Evolutionary conservation across 1,140 invertebrate genomes (phyloP).

Genomic region (Aporrectodea caliginosa): DNA sequence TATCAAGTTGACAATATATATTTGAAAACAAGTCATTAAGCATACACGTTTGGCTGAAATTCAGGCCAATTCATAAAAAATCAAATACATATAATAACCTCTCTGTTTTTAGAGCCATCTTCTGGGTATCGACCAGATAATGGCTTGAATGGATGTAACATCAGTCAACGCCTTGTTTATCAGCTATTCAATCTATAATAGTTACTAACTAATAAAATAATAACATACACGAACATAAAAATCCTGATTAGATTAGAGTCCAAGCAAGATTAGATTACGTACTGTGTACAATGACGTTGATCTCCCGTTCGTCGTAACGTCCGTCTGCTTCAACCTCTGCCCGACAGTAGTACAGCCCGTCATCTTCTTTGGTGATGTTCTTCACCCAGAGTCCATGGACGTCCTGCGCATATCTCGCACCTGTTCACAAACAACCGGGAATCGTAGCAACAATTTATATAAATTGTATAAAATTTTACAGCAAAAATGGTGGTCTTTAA

Average conservation of each 20-base stretch:
- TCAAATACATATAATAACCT: conserved; percentile 7
- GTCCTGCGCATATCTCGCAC: conserved; percentile 19
- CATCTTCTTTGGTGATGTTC: conserved; percentile 70
- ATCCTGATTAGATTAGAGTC: background rate
- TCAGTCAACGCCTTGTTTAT: background rate
- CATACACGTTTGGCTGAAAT: too few species aligned
- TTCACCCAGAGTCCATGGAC: conserved; percentile 25
- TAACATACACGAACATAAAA: background rate
- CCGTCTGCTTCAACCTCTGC: conserved; percentile 78
- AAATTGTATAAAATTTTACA: background rate
- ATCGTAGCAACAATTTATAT: background rate
- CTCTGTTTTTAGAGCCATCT: background rate
- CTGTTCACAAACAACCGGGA: conserved; percentile 3
- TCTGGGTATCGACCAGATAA: background rate
- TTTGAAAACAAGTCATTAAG: too few species aligned
- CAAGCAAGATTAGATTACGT: background rate
- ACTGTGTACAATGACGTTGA: conserved; percentile 69
- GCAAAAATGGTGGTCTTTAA: background rate
- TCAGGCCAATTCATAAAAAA: too few species aligned
- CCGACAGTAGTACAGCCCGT: conserved; percentile 77
- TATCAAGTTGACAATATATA: too few species aligned
- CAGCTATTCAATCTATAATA: background rate
- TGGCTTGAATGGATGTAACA: background rate
- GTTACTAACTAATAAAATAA: background rate
- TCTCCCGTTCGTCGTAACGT: conserved; percentile 68